phyloP scores from a whole-genome alignment of 2,113 vertebrate genomes.

The Chloebia gouldiae region DNA sequence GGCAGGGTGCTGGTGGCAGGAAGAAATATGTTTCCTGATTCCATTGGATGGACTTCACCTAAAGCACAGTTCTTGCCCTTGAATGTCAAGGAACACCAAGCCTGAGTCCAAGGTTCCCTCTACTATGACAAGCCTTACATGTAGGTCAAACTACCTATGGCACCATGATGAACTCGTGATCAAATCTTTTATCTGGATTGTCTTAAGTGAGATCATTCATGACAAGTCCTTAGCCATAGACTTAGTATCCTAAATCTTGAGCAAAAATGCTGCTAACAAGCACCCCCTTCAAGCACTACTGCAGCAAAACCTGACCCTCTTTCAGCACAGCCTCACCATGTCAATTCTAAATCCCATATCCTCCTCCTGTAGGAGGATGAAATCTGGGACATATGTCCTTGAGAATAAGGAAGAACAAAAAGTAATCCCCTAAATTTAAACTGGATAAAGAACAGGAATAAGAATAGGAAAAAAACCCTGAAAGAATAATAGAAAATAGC shows the following conservation, averaged over 20 bases:
- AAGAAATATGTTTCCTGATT: neutral
- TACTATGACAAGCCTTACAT: neutral
- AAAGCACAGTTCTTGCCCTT: neutral
- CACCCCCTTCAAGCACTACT: neutral
- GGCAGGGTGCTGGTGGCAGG: neutral
- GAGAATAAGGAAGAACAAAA: neutral
- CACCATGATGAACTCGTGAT: neutral
- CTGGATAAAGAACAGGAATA: neutral
- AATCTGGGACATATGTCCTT: neutral
- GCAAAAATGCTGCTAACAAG: neutral
- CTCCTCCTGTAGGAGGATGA: neutral
- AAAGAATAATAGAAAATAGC: neutral
- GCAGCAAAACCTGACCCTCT: neutral
- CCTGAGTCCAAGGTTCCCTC: neutral
- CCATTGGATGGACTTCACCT: neutral
- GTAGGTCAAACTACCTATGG: neutral
- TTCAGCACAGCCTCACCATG: neutral
- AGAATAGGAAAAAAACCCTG: accelerated
- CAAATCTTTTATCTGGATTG: neutral
- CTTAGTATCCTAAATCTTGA: neutral
- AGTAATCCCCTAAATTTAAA: neutral
- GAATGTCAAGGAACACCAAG: neutral
- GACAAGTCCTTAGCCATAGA: neutral
- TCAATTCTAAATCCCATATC: neutral
- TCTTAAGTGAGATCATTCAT: neutral